Conservation (phyloP, 2,888 invertebrate species). For the Unio pictorum region DNA sequence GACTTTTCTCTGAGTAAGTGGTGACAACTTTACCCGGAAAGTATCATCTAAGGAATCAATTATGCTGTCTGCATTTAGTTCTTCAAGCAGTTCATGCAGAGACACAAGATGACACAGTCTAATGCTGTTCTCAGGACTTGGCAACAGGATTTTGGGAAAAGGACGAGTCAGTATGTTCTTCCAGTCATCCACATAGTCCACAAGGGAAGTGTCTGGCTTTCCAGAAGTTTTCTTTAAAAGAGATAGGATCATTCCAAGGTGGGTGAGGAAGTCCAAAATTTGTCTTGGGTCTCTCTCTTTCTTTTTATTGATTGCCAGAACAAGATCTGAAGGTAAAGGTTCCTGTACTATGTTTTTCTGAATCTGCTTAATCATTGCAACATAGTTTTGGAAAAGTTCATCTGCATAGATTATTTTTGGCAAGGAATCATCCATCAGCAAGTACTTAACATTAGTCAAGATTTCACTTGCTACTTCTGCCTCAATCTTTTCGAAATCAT, state of each 20-base stretch:
- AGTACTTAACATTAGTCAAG: slow-evolving; percentile 17
- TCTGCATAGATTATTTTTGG: slow-evolving; percentile 36
- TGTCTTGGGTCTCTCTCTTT: slow-evolving; percentile 16
- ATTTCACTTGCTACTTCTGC: slow-evolving; percentile 20
- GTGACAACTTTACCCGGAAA: too few species aligned
- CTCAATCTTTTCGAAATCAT: slow-evolving; percentile 39
- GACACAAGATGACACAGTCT: slow-evolving; percentile 37
- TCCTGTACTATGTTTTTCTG: slow-evolving; percentile 18
- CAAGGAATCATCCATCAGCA: slow-evolving; percentile 14
- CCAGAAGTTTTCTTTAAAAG: slow-evolving; percentile 37
- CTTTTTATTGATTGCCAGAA: slow-evolving; percentile 14
- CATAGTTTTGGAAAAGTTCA: slow-evolving; percentile 39
- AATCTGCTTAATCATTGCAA: slow-evolving; percentile 20
- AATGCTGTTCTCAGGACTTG: slow-evolving; percentile 25
- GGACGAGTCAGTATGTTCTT: slow-evolving; percentile 15
- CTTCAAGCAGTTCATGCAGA: slow-evolving; percentile 34
- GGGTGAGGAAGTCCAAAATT: slow-evolving; percentile 23
- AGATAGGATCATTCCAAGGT: slow-evolving; percentile 36
- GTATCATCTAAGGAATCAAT: too few species aligned
- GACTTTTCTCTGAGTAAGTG: too few species aligned
- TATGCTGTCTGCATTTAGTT: slow-evolving; percentile 31
- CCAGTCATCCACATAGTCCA: slow-evolving; percentile 31
- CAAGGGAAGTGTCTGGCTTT: slow-evolving; percentile 19
- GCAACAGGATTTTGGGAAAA: slow-evolving; percentile 26
- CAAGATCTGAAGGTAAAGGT: slow-evolving; percentile 21